Evolutionary conservation across 1,140 invertebrate genomes (phyloP).

Genomic region (Portunus trituberculatus): DNA sequence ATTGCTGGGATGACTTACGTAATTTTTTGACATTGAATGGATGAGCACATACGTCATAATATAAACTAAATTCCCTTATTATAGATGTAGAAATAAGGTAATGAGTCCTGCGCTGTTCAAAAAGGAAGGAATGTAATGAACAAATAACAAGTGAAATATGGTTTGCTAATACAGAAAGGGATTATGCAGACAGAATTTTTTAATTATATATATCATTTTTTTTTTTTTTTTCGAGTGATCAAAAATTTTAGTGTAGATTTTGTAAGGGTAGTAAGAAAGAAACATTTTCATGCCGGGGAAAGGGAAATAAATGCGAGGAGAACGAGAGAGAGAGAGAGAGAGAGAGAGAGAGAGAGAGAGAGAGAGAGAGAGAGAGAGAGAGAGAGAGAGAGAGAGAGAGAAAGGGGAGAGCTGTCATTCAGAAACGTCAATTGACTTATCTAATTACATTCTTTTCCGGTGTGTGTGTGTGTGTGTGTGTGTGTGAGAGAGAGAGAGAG

Average conservation of each 20-base stretch:
- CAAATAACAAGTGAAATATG: neutral
- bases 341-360: conserved; percentile 52
- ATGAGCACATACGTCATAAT: too few species aligned
- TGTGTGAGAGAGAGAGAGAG: neutral
- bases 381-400: conserved; percentile 42
- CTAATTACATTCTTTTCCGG: too few species aligned
- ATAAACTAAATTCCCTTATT: too few species aligned
- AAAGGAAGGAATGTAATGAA: neutral
- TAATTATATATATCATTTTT: too few species aligned
- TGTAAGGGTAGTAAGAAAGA: neutral
- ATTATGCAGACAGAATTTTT: neutral
- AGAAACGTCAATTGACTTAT: too few species aligned
- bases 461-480: too few species aligned
- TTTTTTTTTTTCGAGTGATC: too few species aligned
- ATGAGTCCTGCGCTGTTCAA: too few species aligned
- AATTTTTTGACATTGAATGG: too few species aligned
- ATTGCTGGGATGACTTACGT: too few species aligned
- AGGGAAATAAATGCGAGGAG: neutral
- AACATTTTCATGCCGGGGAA: neutral
- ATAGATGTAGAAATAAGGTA: too few species aligned
- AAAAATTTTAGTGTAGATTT: too few species aligned
- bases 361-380: conserved; percentile 52
- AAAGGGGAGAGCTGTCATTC: neutral
- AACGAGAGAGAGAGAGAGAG: conserved; percentile 27
- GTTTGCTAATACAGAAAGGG: neutral